Evolutionary conservation across 2,888 invertebrate genomes (phyloP).

Genomic region (Listrodromus nycthemerus): DNA sequence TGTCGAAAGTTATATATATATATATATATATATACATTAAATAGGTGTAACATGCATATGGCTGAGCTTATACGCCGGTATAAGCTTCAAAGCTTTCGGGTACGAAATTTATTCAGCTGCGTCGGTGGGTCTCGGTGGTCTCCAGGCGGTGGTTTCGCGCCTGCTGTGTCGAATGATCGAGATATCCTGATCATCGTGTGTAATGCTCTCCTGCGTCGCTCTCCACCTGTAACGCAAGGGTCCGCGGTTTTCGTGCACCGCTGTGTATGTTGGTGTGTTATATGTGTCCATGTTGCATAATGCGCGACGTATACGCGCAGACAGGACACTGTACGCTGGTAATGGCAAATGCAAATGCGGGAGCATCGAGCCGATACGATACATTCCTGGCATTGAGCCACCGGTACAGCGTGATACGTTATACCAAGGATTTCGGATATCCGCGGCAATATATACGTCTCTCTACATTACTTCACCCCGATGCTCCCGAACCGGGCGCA

Average conservation of each 20-base stretch:
- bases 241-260: conserved; percentile 3
- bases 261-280: neutral
- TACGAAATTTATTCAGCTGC: conserved; percentile 31
- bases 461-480: conserved; percentile 20
- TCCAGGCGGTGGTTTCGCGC: conserved; percentile 13
- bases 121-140: neutral
- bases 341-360: conserved; percentile 1
- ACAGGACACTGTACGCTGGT: conserved; percentile 1
- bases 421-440: conserved; percentile 35
- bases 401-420: conserved; percentile 21
- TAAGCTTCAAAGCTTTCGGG: conserved; percentile 9
- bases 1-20: neutral
- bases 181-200: conserved; percentile 1
- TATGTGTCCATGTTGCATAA: neutral
- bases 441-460: conserved; percentile 8
- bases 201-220: neutral
- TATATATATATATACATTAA: neutral
- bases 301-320: neutral
- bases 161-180: conserved; percentile 20
- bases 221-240: conserved; percentile 28
- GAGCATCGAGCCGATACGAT: conserved; percentile 15
- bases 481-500: neutral
- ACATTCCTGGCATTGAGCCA: conserved; percentile 33
- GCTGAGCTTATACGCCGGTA: neutral
- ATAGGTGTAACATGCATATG: neutral